Evolutionary conservation across 2,113 vertebrate genomes (phyloP).

Genomic region (Phylloscopus trochilus): DNA sequence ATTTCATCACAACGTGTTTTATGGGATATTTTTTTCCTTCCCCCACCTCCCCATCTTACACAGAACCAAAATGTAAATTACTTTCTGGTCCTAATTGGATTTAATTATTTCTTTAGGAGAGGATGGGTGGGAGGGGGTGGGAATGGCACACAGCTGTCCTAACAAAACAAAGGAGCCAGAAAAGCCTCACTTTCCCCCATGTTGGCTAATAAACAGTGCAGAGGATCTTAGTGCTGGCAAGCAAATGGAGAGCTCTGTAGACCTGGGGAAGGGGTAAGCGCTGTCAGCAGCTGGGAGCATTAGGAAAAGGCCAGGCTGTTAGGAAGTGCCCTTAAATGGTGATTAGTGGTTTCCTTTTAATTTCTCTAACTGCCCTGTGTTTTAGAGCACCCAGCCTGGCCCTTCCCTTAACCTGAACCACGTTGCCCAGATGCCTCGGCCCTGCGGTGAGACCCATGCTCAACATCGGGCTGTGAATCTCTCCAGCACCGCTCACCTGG

Average conservation of each 20-base stretch:
- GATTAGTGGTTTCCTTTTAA: not conserved
- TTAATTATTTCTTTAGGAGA: constrained; percentile 74
- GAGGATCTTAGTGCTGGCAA: constrained; percentile 29
- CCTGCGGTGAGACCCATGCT: not conserved
- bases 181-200: constrained; percentile 47
- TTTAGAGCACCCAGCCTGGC: not conserved
- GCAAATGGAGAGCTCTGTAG: not conserved
- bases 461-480: accelerated
- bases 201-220: not conserved
- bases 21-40: not conserved
- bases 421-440: accelerated
- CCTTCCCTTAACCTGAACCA: not conserved
- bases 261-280: constrained; percentile 18
- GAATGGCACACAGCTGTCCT: constrained; percentile 63
- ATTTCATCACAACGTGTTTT: constrained; percentile 33
- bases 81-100: constrained; percentile 80
- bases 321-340: not conserved
- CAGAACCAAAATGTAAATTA: constrained; percentile 80
- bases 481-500: accelerated
- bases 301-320: not conserved
- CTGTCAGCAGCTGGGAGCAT: not conserved
- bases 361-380: not conserved
- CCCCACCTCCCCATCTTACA: constrained; percentile 29
- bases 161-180: constrained; percentile 67
- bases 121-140: constrained; percentile 62